phyloP scores from a whole-genome alignment of 2,113 vertebrate genomes.

The Pygoscelis adeliae region DNA sequence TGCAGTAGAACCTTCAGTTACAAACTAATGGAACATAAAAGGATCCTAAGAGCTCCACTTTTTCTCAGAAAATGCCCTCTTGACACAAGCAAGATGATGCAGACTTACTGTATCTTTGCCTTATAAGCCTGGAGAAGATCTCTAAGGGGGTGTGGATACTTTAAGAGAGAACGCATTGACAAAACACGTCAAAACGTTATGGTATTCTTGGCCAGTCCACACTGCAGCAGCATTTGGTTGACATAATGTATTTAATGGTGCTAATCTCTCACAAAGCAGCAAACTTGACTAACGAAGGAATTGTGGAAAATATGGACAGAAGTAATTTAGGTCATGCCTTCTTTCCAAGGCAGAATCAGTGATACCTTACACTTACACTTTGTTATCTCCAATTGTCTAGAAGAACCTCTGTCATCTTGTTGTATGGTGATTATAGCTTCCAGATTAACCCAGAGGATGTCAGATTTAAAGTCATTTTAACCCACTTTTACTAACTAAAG shows the following conservation, averaged over 20 bases:
- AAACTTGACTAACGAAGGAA: neutral
- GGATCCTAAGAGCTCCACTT: neutral
- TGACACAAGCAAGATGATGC: neutral
- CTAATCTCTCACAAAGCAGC: neutral
- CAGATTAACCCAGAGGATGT: neutral
- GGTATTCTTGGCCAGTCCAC: neutral
- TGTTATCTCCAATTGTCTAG: neutral
- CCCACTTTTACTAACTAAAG: neutral
- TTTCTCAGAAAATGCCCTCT: neutral
- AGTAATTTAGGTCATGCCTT: neutral
- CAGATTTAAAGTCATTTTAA: neutral
- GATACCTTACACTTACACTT: neutral
- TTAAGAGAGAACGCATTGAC: neutral
- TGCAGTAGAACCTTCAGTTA: neutral
- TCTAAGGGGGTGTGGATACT: neutral
- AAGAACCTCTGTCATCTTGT: neutral
- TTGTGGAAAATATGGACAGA: accelerated
- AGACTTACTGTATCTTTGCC: neutral
- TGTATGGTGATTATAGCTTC: neutral
- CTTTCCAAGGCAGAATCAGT: neutral
- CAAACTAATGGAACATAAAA: neutral
- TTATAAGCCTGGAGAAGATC: neutral
- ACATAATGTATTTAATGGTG: neutral
- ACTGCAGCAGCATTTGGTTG: neutral
- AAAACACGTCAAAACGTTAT: neutral